Evolutionary conservation across 2,797 vertebrate genomes (phyloP).

Genomic region (Onychomys leucogaster): DNA sequence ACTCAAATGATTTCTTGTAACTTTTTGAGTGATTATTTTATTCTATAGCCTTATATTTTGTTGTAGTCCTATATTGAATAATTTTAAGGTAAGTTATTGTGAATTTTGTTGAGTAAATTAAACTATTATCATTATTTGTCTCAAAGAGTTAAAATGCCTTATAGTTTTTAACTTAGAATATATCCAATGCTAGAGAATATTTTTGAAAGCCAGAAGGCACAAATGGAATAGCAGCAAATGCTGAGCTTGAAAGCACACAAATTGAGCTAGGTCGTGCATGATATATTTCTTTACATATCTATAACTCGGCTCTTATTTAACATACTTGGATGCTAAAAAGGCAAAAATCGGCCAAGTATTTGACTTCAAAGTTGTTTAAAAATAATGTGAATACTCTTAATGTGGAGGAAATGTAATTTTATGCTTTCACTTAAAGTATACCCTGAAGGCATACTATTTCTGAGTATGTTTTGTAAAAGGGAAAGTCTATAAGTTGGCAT

Average conservation of each 20-base stretch:
- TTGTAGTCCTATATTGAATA: background rate
- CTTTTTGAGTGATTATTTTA: background rate
- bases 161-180: background rate
- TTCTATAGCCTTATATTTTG: background rate
- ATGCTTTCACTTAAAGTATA: conserved; percentile 6
- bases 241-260: conserved; percentile 59
- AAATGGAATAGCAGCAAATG: background rate
- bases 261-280: conserved; percentile 38
- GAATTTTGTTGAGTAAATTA: background rate
- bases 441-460: background rate
- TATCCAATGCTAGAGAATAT: background rate
- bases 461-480: background rate
- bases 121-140: background rate
- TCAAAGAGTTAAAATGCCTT: background rate
- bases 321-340: background rate
- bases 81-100: background rate
- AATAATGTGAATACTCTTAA: background rate
- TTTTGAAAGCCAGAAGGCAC: conserved; percentile 48
- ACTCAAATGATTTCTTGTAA: background rate
- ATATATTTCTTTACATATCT: conserved; percentile 39
- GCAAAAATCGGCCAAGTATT: background rate
- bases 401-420: background rate
- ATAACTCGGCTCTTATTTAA: conserved; percentile 9
- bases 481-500: background rate
- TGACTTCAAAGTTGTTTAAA: background rate